Evolutionary conservation across 2,113 vertebrate species (phyloP).

Genomic region (Cyprinus carpio): DNA sequence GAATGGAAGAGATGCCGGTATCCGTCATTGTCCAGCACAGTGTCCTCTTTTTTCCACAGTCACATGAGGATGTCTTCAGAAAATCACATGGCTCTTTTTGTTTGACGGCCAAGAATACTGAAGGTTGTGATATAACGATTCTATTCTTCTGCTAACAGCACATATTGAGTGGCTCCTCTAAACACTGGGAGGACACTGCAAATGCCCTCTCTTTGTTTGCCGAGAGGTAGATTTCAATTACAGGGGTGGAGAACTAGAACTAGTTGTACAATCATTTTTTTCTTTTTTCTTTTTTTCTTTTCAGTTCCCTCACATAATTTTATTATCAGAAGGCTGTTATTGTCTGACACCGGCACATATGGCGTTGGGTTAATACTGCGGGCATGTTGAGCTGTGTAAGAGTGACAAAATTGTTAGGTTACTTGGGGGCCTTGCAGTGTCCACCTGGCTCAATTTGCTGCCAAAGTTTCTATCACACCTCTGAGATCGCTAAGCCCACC

Average conservation of each 20-base stretch:
- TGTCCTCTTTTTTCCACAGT: conserved; percentile 62
- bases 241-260: conserved; percentile 21
- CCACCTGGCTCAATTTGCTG: conserved; percentile 54
- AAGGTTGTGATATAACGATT: conserved; percentile 54
- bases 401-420: conserved; percentile 48
- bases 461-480: conserved; percentile 60
- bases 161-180: conserved; percentile 46
- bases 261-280: conserved; percentile 20
- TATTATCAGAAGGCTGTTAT: conserved; percentile 9
- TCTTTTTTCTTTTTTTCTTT: no score
- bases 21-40: conserved; percentile 58
- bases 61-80: conserved; percentile 60
- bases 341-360: conserved; percentile 24
- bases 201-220: conserved; percentile 56
- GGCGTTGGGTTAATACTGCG: conserved; percentile 21
- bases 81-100: conserved; percentile 57
- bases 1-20: conserved; percentile 30
- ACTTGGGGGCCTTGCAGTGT: conserved; percentile 45
- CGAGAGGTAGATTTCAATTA: conserved; percentile 35
- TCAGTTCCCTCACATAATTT: conserved; percentile 14
- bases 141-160: conserved; percentile 55
- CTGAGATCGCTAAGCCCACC: conserved; percentile 51
- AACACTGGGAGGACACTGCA: conserved; percentile 44
- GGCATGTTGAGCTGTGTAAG: conserved; percentile 9
- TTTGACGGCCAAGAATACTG: conserved; percentile 55